Conservation (phyloP, 2,113 vertebrate genomes). For the Mellivora capensis region DNA sequence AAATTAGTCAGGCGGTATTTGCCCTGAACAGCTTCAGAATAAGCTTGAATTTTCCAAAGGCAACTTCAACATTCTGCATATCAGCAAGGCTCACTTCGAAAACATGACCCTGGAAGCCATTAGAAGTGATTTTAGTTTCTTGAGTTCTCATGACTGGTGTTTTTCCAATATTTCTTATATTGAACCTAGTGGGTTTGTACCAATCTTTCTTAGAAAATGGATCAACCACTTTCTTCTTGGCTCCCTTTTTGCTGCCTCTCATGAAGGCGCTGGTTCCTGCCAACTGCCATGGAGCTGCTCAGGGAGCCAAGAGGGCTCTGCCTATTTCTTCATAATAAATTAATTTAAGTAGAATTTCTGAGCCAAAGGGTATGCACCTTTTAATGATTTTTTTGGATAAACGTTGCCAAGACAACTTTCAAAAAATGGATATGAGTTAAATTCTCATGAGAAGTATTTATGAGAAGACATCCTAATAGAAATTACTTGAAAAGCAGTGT, state of each 20-base stretch:
- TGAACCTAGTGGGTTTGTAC: neutral
- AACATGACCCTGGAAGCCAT: neutral
- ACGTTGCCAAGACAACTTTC: neutral
- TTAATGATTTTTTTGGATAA: neutral
- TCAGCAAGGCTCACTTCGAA: neutral
- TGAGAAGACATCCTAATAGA: neutral
- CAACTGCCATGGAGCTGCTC: neutral
- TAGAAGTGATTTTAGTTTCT: neutral
- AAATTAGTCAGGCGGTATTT: neutral
- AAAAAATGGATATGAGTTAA: neutral
- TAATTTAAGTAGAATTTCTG: neutral
- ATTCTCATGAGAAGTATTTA: neutral
- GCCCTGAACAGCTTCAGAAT: neutral
- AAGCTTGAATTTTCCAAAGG: neutral
- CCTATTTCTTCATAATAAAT: neutral
- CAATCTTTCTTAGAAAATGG: neutral
- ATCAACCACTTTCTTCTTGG: neutral
- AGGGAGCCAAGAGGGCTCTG: neutral
- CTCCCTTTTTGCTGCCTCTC: neutral
- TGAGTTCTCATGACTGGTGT: neutral
- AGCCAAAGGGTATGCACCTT: neutral
- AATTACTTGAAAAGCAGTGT: neutral
- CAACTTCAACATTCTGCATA: neutral
- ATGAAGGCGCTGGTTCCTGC: neutral
- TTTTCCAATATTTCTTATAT: neutral